Percentiles rank a stretch among this genome's conserved stretches.
Evolutionary conservation across 2,888 invertebrate genomes (phyloP).

Genomic region (Abrostola triplasia): DNA sequence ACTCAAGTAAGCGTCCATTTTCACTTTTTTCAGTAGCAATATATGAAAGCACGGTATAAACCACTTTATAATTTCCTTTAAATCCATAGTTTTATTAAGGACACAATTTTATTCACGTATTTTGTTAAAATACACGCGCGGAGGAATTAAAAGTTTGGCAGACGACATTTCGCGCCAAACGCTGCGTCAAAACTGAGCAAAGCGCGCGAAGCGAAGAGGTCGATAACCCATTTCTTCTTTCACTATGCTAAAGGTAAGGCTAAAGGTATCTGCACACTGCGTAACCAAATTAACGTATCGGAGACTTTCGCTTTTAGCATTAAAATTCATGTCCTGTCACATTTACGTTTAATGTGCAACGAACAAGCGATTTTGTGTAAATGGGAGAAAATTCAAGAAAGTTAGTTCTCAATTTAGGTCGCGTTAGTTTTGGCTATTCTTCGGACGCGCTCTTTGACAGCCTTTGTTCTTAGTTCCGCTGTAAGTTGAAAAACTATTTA

Average conservation of each 20-base stretch:
- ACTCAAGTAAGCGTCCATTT: constrained; percentile 64
- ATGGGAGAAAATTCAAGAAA: constrained; percentile 49
- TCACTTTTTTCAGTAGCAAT: constrained; percentile 65
- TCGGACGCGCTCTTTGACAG: constrained; percentile 7
- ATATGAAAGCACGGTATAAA: constrained; percentile 84
- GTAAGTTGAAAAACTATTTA: constrained; percentile 17
- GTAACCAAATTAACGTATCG: constrained; percentile 35
- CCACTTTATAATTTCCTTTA: constrained; percentile 86
- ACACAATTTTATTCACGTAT: constrained; percentile 13
- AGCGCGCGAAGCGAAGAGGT: constrained; percentile 52
- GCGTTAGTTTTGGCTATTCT: constrained; percentile 19
- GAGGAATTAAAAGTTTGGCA: constrained; percentile 13
- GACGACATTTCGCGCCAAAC: constrained; percentile 71
- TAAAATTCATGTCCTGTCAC: constrained; percentile 69
- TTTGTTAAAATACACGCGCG: constrained; percentile 23
- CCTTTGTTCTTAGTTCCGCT: constrained; percentile 26
- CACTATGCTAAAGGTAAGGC: constrained; percentile 59
- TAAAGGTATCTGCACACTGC: constrained; percentile 54
- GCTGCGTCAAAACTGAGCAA: constrained; percentile 63
- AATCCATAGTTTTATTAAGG: constrained; percentile 75
- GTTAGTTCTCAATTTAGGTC: constrained; percentile 36
- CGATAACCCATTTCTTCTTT: constrained; percentile 78
- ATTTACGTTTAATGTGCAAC: constrained; percentile 50
- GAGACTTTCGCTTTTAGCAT: constrained; percentile 72
- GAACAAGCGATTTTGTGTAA: constrained; percentile 32